phyloP scores from a whole-genome alignment of 1,140 invertebrate genomes.

The Cecropterus lyciades region DNA sequence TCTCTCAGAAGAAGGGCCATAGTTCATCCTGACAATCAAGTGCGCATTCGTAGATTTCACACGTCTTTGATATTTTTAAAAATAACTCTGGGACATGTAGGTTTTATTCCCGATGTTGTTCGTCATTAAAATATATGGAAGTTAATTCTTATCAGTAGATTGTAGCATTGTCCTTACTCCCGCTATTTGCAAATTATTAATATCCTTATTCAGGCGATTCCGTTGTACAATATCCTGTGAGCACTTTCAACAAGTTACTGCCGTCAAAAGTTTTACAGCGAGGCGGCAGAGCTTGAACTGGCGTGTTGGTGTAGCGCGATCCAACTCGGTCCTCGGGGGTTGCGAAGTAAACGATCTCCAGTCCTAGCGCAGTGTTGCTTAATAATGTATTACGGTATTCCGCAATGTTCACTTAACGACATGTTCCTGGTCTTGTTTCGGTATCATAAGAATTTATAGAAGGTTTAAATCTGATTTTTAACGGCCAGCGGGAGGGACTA shows the following conservation, averaged over 20 bases:
- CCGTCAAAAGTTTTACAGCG: neutral
- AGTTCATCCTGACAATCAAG: too few species aligned
- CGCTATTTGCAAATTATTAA: too few species aligned
- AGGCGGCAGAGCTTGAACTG: neutral
- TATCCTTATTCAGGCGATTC: neutral
- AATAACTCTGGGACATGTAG: too few species aligned
- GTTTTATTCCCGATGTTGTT: too few species aligned
- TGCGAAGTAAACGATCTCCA: neutral
- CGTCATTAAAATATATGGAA: too few species aligned
- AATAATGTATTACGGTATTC: neutral
- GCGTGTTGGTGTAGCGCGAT: neutral
- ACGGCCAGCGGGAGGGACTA: too few species aligned
- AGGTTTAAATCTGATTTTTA: too few species aligned
- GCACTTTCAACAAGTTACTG: neutral
- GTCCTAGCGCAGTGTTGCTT: neutral
- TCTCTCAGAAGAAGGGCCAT: too few species aligned
- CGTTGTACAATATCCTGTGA: neutral
- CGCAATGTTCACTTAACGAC: constrained; percentile 1
- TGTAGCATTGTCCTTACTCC: too few species aligned
- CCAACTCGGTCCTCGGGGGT: neutral
- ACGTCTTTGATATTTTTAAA: too few species aligned
- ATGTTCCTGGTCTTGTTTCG: neutral
- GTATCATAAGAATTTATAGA: neutral
- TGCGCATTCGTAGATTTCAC: too few species aligned
- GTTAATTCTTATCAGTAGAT: too few species aligned